These are phyloP conservation scores for Brachionus angularis DNA, from an alignment of 1,140 invertebrate genomes.

Conservation along the genomic window DNA sequence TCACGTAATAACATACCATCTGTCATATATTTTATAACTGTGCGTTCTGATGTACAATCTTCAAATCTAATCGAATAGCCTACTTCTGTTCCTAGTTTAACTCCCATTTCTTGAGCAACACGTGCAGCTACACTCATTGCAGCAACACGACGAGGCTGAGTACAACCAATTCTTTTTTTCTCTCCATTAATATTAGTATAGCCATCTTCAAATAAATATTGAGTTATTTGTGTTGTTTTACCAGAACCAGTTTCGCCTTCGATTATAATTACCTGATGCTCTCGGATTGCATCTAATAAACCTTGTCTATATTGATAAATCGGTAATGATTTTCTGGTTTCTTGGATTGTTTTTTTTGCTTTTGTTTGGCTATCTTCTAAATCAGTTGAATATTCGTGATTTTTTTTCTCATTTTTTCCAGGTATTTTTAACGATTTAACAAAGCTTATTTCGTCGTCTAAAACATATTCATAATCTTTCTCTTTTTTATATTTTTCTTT, in stretches of 20 bases:
- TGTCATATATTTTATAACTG: conserved; percentile 96
- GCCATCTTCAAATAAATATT: conserved; percentile 85
- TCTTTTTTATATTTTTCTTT: conserved; percentile 61
- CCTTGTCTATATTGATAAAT: conserved; percentile 87
- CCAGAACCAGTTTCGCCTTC: conserved; percentile 93
- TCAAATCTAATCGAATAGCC: conserved; percentile 75
- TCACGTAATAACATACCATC: conserved; percentile 96
- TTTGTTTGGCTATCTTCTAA: conserved; percentile 64
- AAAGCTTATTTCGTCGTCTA: conserved; percentile 95
- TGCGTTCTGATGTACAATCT: conserved; percentile 71
- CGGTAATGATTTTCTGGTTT: conserved; percentile 85
- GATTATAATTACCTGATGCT: conserved; percentile 89
- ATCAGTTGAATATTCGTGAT: conserved; percentile 53
- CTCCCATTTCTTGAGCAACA: conserved; percentile 69
- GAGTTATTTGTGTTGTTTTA: conserved; percentile 97
- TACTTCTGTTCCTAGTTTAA: conserved; percentile 68
- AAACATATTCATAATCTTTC: conserved; percentile 83
- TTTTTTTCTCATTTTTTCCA: conserved; percentile 59
- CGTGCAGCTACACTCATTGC: conserved; percentile 73
- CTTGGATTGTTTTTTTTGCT: conserved; percentile 77
- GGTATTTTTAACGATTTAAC: conserved; percentile 85
- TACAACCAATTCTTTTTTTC: conserved; percentile 74
- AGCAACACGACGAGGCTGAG: conserved; percentile 72
- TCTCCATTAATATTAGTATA: conserved; percentile 53
- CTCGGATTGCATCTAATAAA: conserved; percentile 76